Conservation (phyloP, 1,140 invertebrate species). For the Bombus soroeensis region DNA sequence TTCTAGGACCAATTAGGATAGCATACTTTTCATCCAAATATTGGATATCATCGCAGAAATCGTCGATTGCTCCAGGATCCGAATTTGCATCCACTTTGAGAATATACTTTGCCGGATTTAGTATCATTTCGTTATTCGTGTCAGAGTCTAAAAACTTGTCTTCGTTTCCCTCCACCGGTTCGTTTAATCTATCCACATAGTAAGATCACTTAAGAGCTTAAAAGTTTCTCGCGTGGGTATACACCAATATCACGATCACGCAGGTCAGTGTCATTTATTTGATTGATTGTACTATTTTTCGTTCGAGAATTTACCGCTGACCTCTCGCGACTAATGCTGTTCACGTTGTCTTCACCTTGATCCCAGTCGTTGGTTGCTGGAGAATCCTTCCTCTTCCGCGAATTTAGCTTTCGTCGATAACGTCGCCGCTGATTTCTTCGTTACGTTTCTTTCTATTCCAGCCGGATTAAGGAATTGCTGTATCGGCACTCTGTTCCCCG, state of each 20-base stretch:
- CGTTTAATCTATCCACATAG: background rate
- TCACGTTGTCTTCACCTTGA: constrained; percentile 39
- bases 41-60: background rate
- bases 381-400: background rate
- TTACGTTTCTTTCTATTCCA: background rate
- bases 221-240: background rate
- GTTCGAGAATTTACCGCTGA: constrained; percentile 20
- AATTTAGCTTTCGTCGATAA: background rate
- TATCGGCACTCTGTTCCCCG: constrained; percentile 51
- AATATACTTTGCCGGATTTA: background rate
- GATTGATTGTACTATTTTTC: background rate
- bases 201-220: background rate
- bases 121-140: background rate
- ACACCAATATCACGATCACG: background rate
- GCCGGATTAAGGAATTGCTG: constrained; percentile 57
- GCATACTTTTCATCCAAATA: constrained; percentile 18
- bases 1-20: no score
- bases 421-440: background rate
- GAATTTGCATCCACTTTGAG: background rate
- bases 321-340: constrained; percentile 24
- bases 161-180: constrained; percentile 12
- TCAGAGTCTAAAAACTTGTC: background rate
- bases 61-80: background rate
- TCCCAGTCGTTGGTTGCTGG: constrained; percentile 14
- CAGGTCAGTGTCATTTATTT: constrained; percentile 16